Evolutionary conservation across 2,797 vertebrate genomes (phyloP).

Genomic region (Triplophysa yarkandensis): DNA sequence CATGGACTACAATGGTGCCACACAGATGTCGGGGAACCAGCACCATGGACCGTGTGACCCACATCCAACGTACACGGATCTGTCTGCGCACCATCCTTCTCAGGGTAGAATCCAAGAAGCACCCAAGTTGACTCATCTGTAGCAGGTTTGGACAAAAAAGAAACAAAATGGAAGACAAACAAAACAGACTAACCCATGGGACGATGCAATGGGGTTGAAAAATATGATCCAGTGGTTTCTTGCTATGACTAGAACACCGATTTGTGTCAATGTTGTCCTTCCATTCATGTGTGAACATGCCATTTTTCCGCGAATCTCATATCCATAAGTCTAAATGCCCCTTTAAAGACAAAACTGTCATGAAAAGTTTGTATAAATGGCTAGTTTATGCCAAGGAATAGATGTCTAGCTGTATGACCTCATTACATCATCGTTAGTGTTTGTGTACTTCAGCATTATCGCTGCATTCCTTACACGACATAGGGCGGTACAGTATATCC

Average conservation of each 20-base stretch:
- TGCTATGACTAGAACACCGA: constrained; percentile 53
- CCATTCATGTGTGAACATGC: constrained; percentile 37
- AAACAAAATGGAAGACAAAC: constrained; percentile 57
- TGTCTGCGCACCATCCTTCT: constrained; percentile 93
- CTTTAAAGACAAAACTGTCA: constrained; percentile 38
- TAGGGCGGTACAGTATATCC: constrained; percentile 29
- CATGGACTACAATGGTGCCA: constrained; percentile 92
- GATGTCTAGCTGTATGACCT: constrained; percentile 50
- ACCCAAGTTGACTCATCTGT: constrained; percentile 99
- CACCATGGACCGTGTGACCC: constrained; percentile 93
- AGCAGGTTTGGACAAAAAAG: constrained; percentile 76
- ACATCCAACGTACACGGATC: constrained; percentile 91
- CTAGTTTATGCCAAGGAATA: constrained; percentile 53
- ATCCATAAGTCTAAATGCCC: constrained; percentile 37
- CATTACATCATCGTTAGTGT: constrained; percentile 47
- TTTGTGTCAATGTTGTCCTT: constrained; percentile 55
- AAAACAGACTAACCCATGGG: constrained; percentile 64
- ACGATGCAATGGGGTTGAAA: constrained; percentile 64
- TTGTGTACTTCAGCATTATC: constrained; percentile 49
- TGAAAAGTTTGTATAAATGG: constrained; percentile 45
- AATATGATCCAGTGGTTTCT: constrained; percentile 71
- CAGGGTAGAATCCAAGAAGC: constrained; percentile 99
- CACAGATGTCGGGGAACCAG: constrained; percentile 84
- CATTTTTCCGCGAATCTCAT: constrained; percentile 37
- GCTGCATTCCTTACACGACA: constrained; percentile 41